Evolutionary conservation across 2,113 vertebrate species (phyloP), one percentile per base, ranked within the genome.

Genomic region (Mellivora capensis): DNA sequence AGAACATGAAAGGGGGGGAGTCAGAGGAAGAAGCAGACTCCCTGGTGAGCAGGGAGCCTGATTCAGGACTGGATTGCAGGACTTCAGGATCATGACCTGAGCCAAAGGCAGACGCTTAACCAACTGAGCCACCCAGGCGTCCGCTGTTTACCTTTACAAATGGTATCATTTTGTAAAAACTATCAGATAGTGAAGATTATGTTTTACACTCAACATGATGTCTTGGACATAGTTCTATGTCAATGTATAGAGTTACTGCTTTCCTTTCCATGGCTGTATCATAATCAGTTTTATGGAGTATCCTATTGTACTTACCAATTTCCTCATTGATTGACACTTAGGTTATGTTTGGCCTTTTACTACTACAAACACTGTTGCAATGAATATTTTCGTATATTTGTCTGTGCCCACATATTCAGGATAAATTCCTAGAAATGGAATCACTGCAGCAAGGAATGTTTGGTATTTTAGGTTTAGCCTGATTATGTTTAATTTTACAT

Each of bases 391-490:
- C 54, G 2, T 31, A 2, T 69, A 17, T 69, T 27, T 29, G 11
- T 69, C 64, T 93, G 42, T 91, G 72, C 49, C 39, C 42, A 89
- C n/a, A 9, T 82, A 44, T 44, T 86, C 67, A 77, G 37, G 21
- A 89, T 79, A 83, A 85, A 91, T 91, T 94, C 21, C 25, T 77
- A 84, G 42, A 94, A 87, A 71, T 83, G 12, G 39, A 94, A 67
- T 84, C n/a, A 47, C 47, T 34, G 31, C 10, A 23, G 57, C 80
- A 85, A 96, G n/a, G 44, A 93, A 91, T 76, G 84, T 77, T 93
- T 80, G 27, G 3, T 44, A 74, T 79, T 91, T 90, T 83, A 62
- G 31, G 21, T 74, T 97, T 94, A 90, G 57, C 15, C 9, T 83
- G 61, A 91, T 91, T 87, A 23, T 54, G 52, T 71, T 93, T 27